Conservation (phyloP, 2,888 invertebrate species). For the Caenorhabditis doughertyi region DNA sequence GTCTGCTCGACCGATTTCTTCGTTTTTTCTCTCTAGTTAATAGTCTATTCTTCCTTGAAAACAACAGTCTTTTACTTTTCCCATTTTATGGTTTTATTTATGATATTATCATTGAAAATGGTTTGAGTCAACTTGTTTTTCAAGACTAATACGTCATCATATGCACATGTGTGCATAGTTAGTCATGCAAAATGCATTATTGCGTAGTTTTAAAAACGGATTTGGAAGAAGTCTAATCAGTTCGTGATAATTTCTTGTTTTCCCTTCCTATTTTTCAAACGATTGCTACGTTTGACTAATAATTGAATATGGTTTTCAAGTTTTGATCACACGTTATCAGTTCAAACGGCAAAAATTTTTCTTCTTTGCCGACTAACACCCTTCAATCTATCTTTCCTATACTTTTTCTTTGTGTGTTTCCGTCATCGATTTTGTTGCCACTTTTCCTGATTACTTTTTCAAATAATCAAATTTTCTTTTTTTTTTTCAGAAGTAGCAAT, state of each 20-base stretch:
- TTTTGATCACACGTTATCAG: conserved; percentile 29
- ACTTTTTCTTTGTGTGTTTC: conserved; percentile 6
- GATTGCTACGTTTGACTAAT: neutral
- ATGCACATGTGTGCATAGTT: conserved; percentile 38
- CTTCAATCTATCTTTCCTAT: conserved; percentile 24
- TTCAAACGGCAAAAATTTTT: conserved; percentile 28
- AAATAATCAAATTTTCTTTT: neutral
- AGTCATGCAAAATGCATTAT: conserved; percentile 23
- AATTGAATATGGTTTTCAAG: conserved; percentile 20
- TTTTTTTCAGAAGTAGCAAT: conserved; percentile 44
- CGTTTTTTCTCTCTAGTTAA: neutral
- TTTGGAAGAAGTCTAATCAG: too few species aligned
- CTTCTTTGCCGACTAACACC: conserved; percentile 32
- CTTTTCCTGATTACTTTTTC: conserved; percentile 13
- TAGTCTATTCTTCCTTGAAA: conserved; percentile 3
- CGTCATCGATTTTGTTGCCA: conserved; percentile 9
- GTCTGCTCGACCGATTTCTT: conserved; percentile 23
- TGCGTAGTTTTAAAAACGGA: conserved; percentile 11
- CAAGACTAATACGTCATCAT: conserved; percentile 33
- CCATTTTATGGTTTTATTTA: neutral
- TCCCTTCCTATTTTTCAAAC: too few species aligned
- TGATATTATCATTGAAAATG: conserved; percentile 23
- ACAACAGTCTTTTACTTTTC: conserved; percentile 13
- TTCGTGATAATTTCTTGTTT: neutral
- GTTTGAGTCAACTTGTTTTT: conserved; percentile 31